Evolutionary conservation across 2,888 invertebrate genomes (phyloP).

Genomic region (Drosophila setosimentum): DNA sequence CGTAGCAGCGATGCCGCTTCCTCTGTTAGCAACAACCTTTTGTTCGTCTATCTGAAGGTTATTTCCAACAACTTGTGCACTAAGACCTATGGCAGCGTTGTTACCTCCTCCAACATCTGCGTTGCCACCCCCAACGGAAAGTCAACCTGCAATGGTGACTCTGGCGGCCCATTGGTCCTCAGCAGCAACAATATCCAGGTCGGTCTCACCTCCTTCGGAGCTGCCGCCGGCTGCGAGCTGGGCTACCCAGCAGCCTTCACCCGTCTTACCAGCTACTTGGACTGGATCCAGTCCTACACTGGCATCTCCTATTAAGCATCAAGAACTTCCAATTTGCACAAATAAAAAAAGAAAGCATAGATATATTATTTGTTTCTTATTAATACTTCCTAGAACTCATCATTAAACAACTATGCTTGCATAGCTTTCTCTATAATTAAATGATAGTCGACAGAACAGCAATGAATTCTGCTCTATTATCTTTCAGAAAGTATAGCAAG

Average conservation of each 20-base stretch:
- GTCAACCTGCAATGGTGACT: slow-evolving; percentile 83
- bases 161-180: slow-evolving; percentile 81
- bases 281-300: slow-evolving; percentile 70
- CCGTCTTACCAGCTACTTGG: slow-evolving; percentile 63
- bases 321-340: slow-evolving; percentile 26
- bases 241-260: slow-evolving; percentile 80
- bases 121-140: slow-evolving; percentile 44
- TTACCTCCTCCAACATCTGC: slow-evolving; percentile 63
- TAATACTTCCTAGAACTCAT: background rate
- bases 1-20: slow-evolving; percentile 44
- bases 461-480: background rate
- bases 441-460: background rate
- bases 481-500: background rate
- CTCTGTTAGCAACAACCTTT: slow-evolving; percentile 73
- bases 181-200: slow-evolving; percentile 42
- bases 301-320: slow-evolving; percentile 48
- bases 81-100: slow-evolving; percentile 78
- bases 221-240: slow-evolving; percentile 69
- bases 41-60: slow-evolving; percentile 55
- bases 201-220: slow-evolving; percentile 81
- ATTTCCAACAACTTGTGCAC: slow-evolving; percentile 80
- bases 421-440: background rate
- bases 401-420: background rate
- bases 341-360: background rate
- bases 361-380: background rate